Percentiles rank a stretch among this genome's conserved stretches.
These are phyloP conservation scores for Lytechinus pictus DNA, from an alignment of 35 echinoderm and acorn worm genomes.

Conservation along the genomic window DNA sequence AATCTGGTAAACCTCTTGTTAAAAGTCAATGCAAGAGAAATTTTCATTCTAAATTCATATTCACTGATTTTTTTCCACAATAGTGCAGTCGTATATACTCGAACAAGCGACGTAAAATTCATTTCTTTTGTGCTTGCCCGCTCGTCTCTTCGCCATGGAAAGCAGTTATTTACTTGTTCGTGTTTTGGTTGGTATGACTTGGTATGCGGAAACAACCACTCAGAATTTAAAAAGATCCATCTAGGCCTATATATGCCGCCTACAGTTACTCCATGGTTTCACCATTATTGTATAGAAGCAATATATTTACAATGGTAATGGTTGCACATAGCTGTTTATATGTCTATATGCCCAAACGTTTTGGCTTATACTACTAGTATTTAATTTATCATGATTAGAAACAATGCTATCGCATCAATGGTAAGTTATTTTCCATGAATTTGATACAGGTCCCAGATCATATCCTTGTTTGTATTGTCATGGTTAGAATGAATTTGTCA, in stretches of 20 bases:
- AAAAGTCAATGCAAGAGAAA: neutral
- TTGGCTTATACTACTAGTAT: too few species aligned
- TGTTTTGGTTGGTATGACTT: neutral
- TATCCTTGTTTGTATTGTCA: too few species aligned
- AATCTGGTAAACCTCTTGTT: neutral
- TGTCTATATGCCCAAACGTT: too few species aligned
- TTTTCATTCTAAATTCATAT: neutral
- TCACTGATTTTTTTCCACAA: neutral
- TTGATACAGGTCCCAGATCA: too few species aligned
- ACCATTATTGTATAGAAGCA: too few species aligned
- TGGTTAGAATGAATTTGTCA: too few species aligned
- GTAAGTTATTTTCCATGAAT: too few species aligned
- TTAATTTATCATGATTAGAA: too few species aligned
- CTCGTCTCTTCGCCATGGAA: neutral
- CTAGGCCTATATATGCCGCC: neutral
- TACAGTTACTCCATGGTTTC: too few species aligned
- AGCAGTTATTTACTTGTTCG: neutral
- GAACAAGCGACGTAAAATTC: neutral
- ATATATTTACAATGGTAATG: too few species aligned
- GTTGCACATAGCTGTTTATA: too few species aligned
- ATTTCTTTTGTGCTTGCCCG: neutral
- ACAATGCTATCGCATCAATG: too few species aligned
- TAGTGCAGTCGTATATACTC: neutral
- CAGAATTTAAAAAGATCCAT: neutral
- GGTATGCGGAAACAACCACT: neutral